A percentile compares a stretch with the other conserved stretches of the same genome.
phyloP scores from a whole-genome alignment of 2,888 invertebrate genomes.

The Rugalucina vietnamica region DNA sequence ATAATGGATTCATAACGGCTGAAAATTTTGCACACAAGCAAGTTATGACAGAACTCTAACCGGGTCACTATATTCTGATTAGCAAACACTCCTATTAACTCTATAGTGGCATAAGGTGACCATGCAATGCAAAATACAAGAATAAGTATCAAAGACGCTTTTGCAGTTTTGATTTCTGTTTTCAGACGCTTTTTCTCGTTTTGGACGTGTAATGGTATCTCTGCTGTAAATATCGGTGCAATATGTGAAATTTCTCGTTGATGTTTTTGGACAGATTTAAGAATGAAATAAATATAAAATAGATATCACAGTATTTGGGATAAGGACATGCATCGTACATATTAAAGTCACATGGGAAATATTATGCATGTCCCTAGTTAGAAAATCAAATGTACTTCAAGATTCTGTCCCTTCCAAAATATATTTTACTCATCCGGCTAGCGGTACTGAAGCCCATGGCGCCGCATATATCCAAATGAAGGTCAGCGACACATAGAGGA shows the following conservation, averaged over 20 bases:
- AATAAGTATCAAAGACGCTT: slow-evolving; percentile 62
- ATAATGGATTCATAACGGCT: slow-evolving; percentile 84
- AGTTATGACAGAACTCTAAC: slow-evolving; percentile 88
- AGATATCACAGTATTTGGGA: slow-evolving; percentile 60
- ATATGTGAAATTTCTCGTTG: slow-evolving; percentile 35
- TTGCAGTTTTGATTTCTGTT: slow-evolving; percentile 59
- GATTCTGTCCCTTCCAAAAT: slow-evolving; percentile 65
- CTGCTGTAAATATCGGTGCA: slow-evolving; percentile 16
- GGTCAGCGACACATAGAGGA: slow-evolving; percentile 17
- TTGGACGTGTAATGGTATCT: slow-evolving; percentile 23
- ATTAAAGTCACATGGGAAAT: slow-evolving; percentile 63
- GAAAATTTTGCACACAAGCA: slow-evolving; percentile 91
- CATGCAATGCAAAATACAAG: slow-evolving; percentile 91
- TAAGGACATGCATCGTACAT: slow-evolving; percentile 62
- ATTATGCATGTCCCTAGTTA: slow-evolving; percentile 53
- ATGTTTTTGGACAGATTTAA: slow-evolving; percentile 48
- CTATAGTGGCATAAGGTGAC: slow-evolving; percentile 92
- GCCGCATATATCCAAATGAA: slow-evolving; percentile 66
- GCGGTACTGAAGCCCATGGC: slow-evolving; percentile 62
- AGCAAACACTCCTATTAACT: slow-evolving; percentile 89
- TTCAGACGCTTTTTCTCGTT: slow-evolving; percentile 24
- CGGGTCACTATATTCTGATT: slow-evolving; percentile 88
- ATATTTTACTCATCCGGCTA: slow-evolving; percentile 68
- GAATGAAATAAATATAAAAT: slow-evolving; percentile 66
- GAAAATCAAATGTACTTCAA: slow-evolving; percentile 72